These are phyloP conservation scores for Scaptomyza parva DNA, from an alignment of 2,888 invertebrate species.

Conservation along the genomic window DNA sequence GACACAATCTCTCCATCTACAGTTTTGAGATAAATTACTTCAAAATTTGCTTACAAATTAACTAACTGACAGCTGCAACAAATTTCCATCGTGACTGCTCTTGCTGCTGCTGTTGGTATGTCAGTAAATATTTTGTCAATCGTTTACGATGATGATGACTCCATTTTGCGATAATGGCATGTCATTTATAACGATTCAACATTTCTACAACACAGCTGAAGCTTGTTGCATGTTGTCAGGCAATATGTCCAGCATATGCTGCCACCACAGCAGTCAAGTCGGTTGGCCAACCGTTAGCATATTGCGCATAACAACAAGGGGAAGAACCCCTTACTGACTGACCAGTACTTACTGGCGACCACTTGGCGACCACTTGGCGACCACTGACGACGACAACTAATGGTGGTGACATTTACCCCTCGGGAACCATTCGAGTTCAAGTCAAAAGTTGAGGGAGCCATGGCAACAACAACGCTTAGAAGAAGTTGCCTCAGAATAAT, in stretches of 20 bases:
- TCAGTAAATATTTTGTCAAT: conserved; percentile 47
- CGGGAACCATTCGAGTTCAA: conserved; percentile 50
- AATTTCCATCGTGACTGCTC: not conserved
- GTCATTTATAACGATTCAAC: conserved; percentile 41
- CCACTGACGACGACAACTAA: conserved; percentile 29
- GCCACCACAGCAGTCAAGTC: conserved; percentile 5
- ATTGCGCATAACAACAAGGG: conserved; percentile 16
- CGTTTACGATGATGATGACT: conserved; percentile 30
- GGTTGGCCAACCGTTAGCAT: conserved; percentile 29
- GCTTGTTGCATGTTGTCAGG: conserved; percentile 17
- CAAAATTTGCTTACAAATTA: conserved; percentile 14
- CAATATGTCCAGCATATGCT: conserved; percentile 40
- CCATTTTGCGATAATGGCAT: conserved; percentile 42
- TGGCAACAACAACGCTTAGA: conserved; percentile 54
- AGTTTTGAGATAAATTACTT: not conserved
- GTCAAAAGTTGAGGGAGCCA: conserved; percentile 19
- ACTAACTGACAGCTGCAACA: conserved; percentile 15
- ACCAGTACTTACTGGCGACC: conserved; percentile 22
- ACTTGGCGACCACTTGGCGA: conserved; percentile 11
- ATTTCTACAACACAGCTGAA: not conserved
- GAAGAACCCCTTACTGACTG: conserved; percentile 32
- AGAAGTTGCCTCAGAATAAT: conserved; percentile 65
- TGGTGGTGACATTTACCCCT: conserved; percentile 33
- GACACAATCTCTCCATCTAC: not conserved
- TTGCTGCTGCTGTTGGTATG: not conserved